Evolutionary conservation across 1,140 invertebrate species (phyloP), one percentile per base, ranked within the genome.

Genomic region (Aphidius ervi): DNA sequence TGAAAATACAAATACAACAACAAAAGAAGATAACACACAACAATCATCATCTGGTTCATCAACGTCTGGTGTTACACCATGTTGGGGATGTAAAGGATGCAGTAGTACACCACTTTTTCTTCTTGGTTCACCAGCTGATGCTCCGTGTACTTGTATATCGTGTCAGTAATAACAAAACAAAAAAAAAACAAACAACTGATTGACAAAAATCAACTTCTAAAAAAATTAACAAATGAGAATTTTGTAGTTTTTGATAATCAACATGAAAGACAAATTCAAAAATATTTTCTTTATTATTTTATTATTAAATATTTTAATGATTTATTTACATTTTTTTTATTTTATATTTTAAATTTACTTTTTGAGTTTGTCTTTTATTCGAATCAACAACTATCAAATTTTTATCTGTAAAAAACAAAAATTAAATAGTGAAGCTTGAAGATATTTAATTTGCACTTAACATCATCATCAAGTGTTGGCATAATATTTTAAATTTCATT

Each of bases 41-140:
- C 63, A 62, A 45, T 59, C 66, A 42, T 61, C 63, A 5, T 49
- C 50, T 1, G 62, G 54, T 9, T 54, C 57, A 52, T 63, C 64
- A 5, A 58, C 58, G 2, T 56, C 61, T 7, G 61, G 58, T 4
- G 50, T 65, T 7, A 65, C 70, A 6, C 69, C 64, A 5, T 74
- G 70, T 47, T 74, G 72, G 72, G 70, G 66, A 45, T 74, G 72
- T 63, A 65, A 60, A 53, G 62, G 65, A 20, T 70, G 65, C 56
- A 60, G 65, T 56, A 65, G 62, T 6, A 70, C 70, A 46, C 75
- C 77, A 16, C 67, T 76, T 46, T 78, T 79, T 59, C 67, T 78
- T 8, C 73, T 78, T 58, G 65, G 69, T 46, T 69, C 71, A 31
- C 74, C 74, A 3, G 61, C 62, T 48, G 71, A 77, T n/a, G 63